Evolutionary conservation across 2,797 vertebrate genomes (phyloP), one percentile per base, ranked within the genome.

Genomic region (Crocidura indochinensis): DNA sequence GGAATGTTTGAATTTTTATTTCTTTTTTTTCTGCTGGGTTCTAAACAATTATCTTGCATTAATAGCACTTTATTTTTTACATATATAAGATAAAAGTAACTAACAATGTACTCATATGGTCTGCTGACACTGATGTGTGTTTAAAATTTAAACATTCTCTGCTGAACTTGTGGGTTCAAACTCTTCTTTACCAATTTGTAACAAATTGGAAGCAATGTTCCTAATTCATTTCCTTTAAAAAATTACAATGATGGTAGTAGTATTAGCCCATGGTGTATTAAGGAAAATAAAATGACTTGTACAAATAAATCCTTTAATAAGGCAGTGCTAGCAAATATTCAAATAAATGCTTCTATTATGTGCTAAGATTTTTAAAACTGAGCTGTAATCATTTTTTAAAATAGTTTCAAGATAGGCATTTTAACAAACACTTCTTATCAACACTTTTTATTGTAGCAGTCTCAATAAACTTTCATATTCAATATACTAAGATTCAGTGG

Each of bases 311-410:
- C 6, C 74, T 80, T 81, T 74, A 69, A 60, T 60, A 60, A 84
- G 94, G 31, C 3, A 27, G 44, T 83, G 49, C 65, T 83, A 91
- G 29, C 56, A 82, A 85, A 10, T 44, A 73, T 29, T 87, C 56
- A 53, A 5, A 2, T 84, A 82, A 60, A 60, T 60, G 2, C 79
- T 92, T 89, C 44, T 80, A 1, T 53, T 56, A 12, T 56, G 26
- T 78, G 67, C 85, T 68, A 76, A 38, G 71, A 24, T 29, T 80
- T 92, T 90, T 44, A 87, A 76, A 72, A 94, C 26, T 29, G 31
- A 90, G 82, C 47, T 27, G 31, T 11, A 31, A n/a, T 71, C 31
- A 77, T 88, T 1, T 47, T 88, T 84, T 12, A 64, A 17, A 65
- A 71, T 71, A 64, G 68, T 79, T 12, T 68, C 38, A 19, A 65